Conservation (phyloP, 2,888 invertebrate species). For the Yponomeuta plumbellus region DNA sequence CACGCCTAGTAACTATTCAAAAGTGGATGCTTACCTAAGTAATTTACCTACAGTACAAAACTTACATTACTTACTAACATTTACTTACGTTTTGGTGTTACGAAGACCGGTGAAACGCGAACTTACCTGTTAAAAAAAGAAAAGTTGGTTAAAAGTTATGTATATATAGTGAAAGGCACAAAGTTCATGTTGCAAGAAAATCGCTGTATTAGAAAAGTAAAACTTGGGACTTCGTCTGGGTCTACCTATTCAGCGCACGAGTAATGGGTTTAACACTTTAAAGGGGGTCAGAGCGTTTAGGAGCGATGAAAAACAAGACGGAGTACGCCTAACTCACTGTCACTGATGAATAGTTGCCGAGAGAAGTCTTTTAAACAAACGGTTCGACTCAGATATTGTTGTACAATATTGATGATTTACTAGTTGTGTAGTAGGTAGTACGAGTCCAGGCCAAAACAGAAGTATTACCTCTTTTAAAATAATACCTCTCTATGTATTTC, state of each 20-base stretch:
- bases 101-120: background rate
- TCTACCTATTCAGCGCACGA: background rate
- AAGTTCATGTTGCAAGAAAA: background rate
- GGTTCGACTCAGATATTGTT: background rate
- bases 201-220: background rate
- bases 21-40: background rate
- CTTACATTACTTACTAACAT: background rate
- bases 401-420: background rate
- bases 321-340: conserved; percentile 27
- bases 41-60: too few relatives aligned
- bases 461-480: too few relatives aligned
- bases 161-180: background rate
- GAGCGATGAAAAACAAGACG: conserved; percentile 20
- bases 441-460: too few relatives aligned
- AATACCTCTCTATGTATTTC: conserved; percentile 1
- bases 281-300: conserved; percentile 18
- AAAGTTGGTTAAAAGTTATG: background rate
- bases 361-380: conserved; percentile 23
- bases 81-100: background rate
- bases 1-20: background rate
- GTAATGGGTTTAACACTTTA: conserved; percentile 20
- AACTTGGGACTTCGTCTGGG: background rate
- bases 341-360: conserved; percentile 35
- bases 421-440: too few relatives aligned
- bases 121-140: conserved; percentile 11